Evolutionary conservation across 2,113 vertebrate genomes (phyloP).

Genomic region (Sinocyclocheilus anshuiensis): DNA sequence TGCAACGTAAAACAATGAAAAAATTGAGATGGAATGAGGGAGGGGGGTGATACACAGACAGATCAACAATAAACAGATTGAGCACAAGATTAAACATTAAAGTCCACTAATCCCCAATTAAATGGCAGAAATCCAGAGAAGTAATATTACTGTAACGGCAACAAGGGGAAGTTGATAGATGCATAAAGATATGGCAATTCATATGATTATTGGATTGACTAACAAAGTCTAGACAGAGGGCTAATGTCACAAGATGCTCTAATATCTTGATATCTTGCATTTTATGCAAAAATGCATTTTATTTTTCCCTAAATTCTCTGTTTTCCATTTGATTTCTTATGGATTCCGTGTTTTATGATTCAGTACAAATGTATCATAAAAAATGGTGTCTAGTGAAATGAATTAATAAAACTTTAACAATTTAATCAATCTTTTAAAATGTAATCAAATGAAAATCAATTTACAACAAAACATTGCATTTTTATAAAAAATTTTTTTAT

Average conservation of each 20-base stretch:
- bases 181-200: background rate
- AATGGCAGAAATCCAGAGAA: conserved; percentile 15
- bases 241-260: conserved; percentile 6
- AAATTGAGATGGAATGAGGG: background rate
- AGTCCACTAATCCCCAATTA: conserved; percentile 17
- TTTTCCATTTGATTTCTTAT: too few species aligned
- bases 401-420: too few species aligned
- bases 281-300: too few species aligned
- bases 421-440: too few species aligned
- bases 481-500: too few species aligned
- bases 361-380: too few species aligned
- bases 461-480: too few species aligned
- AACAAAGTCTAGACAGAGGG: background rate
- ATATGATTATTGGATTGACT: conserved; percentile 6
- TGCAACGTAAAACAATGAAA: conserved; percentile 59
- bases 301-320: too few species aligned
- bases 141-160: background rate
- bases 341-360: too few species aligned
- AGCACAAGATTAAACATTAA: conserved; percentile 13
- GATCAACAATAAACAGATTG: conserved; percentile 23
- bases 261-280: too few species aligned
- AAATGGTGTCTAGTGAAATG: too few species aligned
- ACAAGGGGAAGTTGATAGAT: background rate
- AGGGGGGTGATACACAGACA: background rate
- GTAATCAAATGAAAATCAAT: too few species aligned